Evolutionary conservation across 23 tunicate species (phyloP).

Genomic region (Diplosoma virens): DNA sequence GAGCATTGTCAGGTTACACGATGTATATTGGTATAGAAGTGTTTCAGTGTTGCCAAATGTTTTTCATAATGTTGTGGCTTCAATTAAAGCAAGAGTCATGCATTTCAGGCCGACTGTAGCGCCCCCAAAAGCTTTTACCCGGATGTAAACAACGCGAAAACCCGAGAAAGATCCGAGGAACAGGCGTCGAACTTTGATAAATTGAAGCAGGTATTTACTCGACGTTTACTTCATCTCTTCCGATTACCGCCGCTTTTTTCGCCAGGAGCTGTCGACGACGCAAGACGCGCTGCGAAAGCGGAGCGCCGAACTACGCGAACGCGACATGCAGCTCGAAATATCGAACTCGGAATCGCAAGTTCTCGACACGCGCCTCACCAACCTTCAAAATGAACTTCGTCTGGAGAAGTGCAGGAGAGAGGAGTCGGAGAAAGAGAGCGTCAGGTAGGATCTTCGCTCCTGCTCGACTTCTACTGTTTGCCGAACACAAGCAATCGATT

Average conservation of each 20-base stretch:
- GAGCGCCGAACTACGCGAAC: conserved; percentile 50
- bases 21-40: no score
- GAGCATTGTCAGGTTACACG: no score
- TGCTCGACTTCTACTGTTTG: no score
- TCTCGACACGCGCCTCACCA: conserved; percentile 44
- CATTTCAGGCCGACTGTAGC: conserved; percentile 5
- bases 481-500: no score
- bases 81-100: no score
- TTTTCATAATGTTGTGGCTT: no score
- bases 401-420: conserved; percentile 49
- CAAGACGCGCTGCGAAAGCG: conserved; percentile 48
- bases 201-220: conserved; percentile 27
- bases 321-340: conserved; percentile 64
- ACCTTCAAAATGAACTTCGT: conserved; percentile 27
- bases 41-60: no score
- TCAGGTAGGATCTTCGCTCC: conserved; percentile 11
- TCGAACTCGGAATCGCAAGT: conserved; percentile 44
- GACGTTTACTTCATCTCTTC: neutral
- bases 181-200: conserved; percentile 18
- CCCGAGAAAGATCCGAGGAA: conserved; percentile 3
- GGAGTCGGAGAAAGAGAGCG: conserved; percentile 43
- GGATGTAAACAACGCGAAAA: neutral
- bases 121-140: neutral
- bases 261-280: conserved; percentile 30
- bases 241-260: neutral